Conservation (phyloP, 2,113 vertebrate genomes). For the Sinocyclocheilus anophthalmus region DNA sequence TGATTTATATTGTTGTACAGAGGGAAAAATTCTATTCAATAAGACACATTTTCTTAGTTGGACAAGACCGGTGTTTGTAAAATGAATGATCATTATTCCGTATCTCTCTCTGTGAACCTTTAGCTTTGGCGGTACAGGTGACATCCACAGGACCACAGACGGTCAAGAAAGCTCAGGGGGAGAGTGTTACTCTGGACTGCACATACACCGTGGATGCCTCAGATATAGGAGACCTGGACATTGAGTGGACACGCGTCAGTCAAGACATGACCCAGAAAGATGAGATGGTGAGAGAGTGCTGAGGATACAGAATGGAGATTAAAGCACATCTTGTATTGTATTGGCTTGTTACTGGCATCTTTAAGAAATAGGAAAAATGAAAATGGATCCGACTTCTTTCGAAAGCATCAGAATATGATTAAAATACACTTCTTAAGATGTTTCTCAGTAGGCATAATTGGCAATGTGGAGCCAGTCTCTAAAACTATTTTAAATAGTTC, state of each 20-base stretch:
- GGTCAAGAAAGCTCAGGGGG: conserved; percentile 77
- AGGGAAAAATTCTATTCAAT: neutral
- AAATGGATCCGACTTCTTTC: neutral
- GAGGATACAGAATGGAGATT: neutral
- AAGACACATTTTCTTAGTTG: too few relatives aligned
- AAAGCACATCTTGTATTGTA: neutral
- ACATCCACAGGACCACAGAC: conserved; percentile 75
- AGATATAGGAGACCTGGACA: conserved; percentile 82
- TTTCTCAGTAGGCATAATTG: neutral
- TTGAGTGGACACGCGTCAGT: conserved; percentile 86
- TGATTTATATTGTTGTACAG: neutral
- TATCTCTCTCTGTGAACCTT: conserved; percentile 13
- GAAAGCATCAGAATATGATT: neutral
- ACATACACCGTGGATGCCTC: conserved; percentile 74
- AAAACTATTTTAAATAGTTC: too few relatives aligned
- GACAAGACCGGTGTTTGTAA: neutral
- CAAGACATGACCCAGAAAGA: conserved; percentile 81
- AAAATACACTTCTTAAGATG: neutral
- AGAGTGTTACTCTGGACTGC: conserved; percentile 79
- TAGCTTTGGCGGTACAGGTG: conserved; percentile 69
- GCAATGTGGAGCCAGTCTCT: too few relatives aligned
- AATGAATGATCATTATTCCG: neutral
- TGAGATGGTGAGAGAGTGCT: conserved; percentile 67
- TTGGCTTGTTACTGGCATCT: neutral
- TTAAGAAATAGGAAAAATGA: neutral